Evolutionary conservation across 2,888 invertebrate genomes (phyloP), one percentile per base, ranked within the genome.

Genomic region (Cloeon dipterum): DNA sequence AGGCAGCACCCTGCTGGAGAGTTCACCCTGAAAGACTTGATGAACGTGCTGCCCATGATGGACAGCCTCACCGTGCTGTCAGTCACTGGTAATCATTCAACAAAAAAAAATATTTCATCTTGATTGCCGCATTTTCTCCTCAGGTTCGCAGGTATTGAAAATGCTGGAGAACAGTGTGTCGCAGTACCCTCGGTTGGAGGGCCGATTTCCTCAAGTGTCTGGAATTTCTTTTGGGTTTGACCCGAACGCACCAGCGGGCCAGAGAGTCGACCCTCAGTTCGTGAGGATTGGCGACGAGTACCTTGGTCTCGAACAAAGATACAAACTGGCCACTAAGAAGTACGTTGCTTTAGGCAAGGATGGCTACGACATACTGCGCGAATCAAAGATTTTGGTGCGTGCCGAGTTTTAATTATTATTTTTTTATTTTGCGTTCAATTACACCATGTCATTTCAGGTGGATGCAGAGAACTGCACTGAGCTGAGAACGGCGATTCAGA

Each of bases 261-360:
- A 68, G 39, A 57, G 88, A 14, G 70, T 66, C 4, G 76, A 79
- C 40, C 63, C 69, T 1, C 64, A 67, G 23, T 65, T 78, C 5
- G 74, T 88, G 7, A 70, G 75, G 49, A 66, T 89, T n/a, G 86
- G 83, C 1, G 85, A 83, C 50, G 78, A 83, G 50, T 81, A 78
- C 53, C 56, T 89, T 0, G 70, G 73, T 37, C 52, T 66, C 2
- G 65, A 72, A 1, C 74, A 81, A 54, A 57, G 53, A 19, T 89
- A 89, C 56, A 62, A 75, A 26, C 57, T 88, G 36, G 82, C 75
- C 2, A 72, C 85, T 13, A 89, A 89, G 53, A 71, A 70, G 50
- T 89, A 88, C 51, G 59, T 89, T 42, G 66, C 69, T 42, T 62
- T 63, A 26, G 88, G 88, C 3, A 78, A 77, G 56, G 89, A 89